Conservation (phyloP, 2,113 vertebrate genomes). For the Halcyon senegalensis region DNA sequence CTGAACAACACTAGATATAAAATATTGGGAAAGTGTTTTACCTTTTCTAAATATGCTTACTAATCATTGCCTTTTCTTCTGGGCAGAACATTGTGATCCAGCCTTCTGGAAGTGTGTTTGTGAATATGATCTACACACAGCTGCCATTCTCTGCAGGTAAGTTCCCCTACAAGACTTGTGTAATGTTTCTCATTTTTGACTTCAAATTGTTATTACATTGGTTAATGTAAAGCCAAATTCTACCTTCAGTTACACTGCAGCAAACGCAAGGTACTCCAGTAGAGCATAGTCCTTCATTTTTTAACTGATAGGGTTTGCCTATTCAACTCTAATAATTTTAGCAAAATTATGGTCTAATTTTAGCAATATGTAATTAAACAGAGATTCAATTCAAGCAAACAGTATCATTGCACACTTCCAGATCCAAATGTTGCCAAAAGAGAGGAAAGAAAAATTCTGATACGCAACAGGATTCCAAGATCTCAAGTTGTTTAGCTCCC, state of each 20-base stretch:
- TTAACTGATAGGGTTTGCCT: background rate
- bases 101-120: slow-evolving; percentile 78
- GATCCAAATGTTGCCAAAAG: background rate
- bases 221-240: background rate
- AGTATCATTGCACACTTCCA: background rate
- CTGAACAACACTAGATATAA: background rate
- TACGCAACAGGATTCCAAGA: background rate
- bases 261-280: background rate
- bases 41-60: background rate
- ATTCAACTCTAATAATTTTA: background rate
- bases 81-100: slow-evolving; percentile 82
- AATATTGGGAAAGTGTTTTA: background rate
- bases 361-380: background rate
- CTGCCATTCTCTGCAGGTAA: slow-evolving; percentile 86
- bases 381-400: background rate
- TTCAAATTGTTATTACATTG: background rate
- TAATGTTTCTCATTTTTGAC: background rate
- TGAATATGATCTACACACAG: slow-evolving; percentile 85
- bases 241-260: background rate
- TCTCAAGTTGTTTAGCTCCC: background rate
- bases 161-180: background rate
- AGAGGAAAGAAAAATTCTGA: background rate
- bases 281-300: background rate
- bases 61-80: background rate
- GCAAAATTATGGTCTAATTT: background rate